A percentile compares a stretch with the other conserved stretches of the same genome.
phyloP scores from a whole-genome alignment of 2,888 invertebrate genomes.

The Eupithecia dodoneata region DNA sequence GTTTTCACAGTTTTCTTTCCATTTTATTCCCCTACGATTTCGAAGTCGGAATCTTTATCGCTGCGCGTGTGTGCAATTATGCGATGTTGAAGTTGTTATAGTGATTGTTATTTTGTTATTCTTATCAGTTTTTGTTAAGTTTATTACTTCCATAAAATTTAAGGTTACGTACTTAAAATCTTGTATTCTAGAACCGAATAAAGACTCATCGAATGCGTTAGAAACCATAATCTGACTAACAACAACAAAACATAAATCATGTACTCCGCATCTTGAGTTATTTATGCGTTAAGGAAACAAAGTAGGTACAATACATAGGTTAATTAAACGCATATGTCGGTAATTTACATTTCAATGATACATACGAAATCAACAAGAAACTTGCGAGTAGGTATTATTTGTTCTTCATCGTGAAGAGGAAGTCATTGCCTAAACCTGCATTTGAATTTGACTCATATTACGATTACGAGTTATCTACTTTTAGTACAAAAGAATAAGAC shows the following conservation, averaged over 20 bases:
- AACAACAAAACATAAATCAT: slow-evolving; percentile 16
- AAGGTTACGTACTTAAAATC: background rate
- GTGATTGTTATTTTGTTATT: background rate
- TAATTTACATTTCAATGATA: slow-evolving; percentile 26
- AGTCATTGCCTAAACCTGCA: slow-evolving; percentile 28
- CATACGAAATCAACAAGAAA: slow-evolving; percentile 8
- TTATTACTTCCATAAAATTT: background rate
- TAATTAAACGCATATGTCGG: background rate
- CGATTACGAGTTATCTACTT: slow-evolving; percentile 21
- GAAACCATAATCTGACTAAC: background rate
- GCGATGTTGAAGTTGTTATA: background rate
- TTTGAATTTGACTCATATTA: slow-evolving; percentile 27
- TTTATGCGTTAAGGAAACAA: slow-evolving; percentile 22
- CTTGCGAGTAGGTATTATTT: slow-evolving; percentile 20
- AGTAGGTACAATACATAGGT: slow-evolving; percentile 19
- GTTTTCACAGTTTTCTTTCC: background rate
- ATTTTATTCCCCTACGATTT: background rate
- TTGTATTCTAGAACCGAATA: background rate
- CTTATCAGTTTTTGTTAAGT: background rate
- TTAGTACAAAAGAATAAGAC: slow-evolving; percentile 27
- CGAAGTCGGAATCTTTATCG: slow-evolving; percentile 2
- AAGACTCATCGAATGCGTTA: background rate
- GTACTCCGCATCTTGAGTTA: slow-evolving; percentile 22
- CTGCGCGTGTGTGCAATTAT: background rate
- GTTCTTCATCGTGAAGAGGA: slow-evolving; percentile 33